These are phyloP conservation scores for Clarias gariepinus DNA, from an alignment of 2,113 vertebrate species.

Conservation along the genomic window DNA sequence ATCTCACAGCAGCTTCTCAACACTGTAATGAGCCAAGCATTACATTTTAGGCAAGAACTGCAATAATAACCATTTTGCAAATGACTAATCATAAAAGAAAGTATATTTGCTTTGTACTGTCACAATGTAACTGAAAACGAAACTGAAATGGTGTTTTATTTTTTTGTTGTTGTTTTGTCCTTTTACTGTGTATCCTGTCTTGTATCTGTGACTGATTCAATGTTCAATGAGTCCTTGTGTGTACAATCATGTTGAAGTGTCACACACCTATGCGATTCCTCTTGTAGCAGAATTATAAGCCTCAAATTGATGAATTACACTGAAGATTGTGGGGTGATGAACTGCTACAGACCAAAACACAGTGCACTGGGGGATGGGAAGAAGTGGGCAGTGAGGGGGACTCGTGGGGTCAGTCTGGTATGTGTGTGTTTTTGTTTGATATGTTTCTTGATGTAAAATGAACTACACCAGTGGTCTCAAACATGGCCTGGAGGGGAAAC, in stretches of 20 bases:
- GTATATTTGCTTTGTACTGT: constrained; percentile 39
- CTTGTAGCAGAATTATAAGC: constrained; percentile 33
- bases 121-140: neutral
- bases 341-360: constrained; percentile 57
- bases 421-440: constrained; percentile 41
- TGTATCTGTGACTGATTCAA: constrained; percentile 53
- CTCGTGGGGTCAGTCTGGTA: constrained; percentile 44
- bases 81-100: constrained; percentile 33
- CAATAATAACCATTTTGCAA: constrained; percentile 48
- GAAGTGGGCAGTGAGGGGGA: neutral
- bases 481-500: constrained; percentile 54
- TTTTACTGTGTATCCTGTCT: constrained; percentile 30
- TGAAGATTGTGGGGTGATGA: constrained; percentile 10
- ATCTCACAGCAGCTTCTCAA: neutral
- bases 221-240: constrained; percentile 63
- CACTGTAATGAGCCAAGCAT: constrained; percentile 24
- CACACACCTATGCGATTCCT: constrained; percentile 17
- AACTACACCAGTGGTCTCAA: constrained; percentile 69
- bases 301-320: constrained; percentile 39
- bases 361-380: constrained; percentile 52
- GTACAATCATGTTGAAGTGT: constrained; percentile 52
- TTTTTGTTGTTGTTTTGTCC: constrained; percentile 21
- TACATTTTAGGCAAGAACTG: constrained; percentile 31
- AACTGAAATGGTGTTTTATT: neutral
- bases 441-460: constrained; percentile 64